Evolutionary conservation across 2,888 invertebrate genomes (phyloP), one percentile per base, ranked within the genome.

Genomic region (Galerucella calmariensis): DNA sequence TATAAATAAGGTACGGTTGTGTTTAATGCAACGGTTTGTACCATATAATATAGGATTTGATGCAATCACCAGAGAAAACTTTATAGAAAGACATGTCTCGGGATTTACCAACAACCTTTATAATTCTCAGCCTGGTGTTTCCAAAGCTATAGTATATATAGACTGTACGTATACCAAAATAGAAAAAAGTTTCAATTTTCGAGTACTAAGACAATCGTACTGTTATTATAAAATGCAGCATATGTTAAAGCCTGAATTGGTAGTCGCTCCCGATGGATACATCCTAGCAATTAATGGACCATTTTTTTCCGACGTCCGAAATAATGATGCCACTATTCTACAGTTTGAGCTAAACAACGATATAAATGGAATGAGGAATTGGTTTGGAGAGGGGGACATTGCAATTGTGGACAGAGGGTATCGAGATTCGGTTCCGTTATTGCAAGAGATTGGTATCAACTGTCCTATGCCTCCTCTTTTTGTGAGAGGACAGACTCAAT

Each of bases 251-350:
- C 72, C 46, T 11, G 41, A 27, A 20, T 16, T 72, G 1, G 41
- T 69, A 46, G 67, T 69, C 14, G 75, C 71, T 2, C 63, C 72
- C 10, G 70, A 75, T 58, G 73, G 73, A 20, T 73, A 75, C 61
- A 76, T 77, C 20, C 44, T 75, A 14, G 68, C 12, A 0, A 61
- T 75, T 41, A 51, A 58, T 4, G 73, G 69, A 8, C 66, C 69
- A 2, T 75, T 63, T 27, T 75, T 75, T 48, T 51, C 75, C 1
- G 59, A 75, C 56, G 11, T 0, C 9, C 9, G 14, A 9, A 75
- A 72, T 48, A 75, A 75, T 69, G 62, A 75, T 59, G 69, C 69
- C 24, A 53, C 72, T 11, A 62, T 46, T n/a, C 35, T 72, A 27
- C 10, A 51, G 5, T 61, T 14, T 24, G 27, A 46, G 9, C 11